phyloP scores from a whole-genome alignment of 1,140 invertebrate species.

The Drosophila nigrodunni region DNA sequence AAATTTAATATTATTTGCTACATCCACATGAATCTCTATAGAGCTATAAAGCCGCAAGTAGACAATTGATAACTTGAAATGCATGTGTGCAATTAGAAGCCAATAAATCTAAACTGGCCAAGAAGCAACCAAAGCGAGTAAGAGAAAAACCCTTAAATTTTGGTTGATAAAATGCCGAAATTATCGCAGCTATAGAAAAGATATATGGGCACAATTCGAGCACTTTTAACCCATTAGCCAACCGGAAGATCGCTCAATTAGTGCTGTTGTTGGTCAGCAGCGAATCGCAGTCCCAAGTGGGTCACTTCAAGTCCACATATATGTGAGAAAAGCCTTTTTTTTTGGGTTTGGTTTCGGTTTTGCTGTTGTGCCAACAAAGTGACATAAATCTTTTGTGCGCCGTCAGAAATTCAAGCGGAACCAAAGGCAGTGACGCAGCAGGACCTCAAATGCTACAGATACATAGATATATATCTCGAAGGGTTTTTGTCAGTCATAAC shows the following conservation, averaged over 20 bases:
- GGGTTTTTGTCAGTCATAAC: slow-evolving; percentile 65
- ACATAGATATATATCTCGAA: slow-evolving; percentile 34
- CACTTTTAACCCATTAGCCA: slow-evolving; percentile 79
- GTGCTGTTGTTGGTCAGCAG: slow-evolving; percentile 54
- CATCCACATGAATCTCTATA: slow-evolving; percentile 17
- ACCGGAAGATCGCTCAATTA: slow-evolving; percentile 81
- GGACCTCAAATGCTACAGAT: slow-evolving; percentile 35
- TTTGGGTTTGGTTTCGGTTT: neutral
- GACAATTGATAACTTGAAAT: slow-evolving; percentile 22
- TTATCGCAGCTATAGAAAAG: slow-evolving; percentile 63
- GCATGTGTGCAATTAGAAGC: slow-evolving; percentile 45
- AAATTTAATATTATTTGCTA: slow-evolving; percentile 14
- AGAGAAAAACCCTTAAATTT: slow-evolving; percentile 69
- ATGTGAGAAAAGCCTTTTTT: slow-evolving; percentile 22
- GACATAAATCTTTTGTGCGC: slow-evolving; percentile 74
- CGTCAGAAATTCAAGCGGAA: slow-evolving; percentile 69
- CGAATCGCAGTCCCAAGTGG: slow-evolving; percentile 64
- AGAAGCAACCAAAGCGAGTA: neutral
- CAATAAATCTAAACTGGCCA: slow-evolving; percentile 61
- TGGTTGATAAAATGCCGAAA: slow-evolving; percentile 79
- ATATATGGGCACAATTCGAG: slow-evolving; percentile 55
- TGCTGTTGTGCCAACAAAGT: slow-evolving; percentile 70
- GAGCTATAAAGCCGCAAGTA: slow-evolving; percentile 6
- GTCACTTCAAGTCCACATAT: slow-evolving; percentile 56
- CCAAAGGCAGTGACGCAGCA: slow-evolving; percentile 80